Conservation (phyloP, 2,113 vertebrate genomes). For the Macquaria ambigua region DNA sequence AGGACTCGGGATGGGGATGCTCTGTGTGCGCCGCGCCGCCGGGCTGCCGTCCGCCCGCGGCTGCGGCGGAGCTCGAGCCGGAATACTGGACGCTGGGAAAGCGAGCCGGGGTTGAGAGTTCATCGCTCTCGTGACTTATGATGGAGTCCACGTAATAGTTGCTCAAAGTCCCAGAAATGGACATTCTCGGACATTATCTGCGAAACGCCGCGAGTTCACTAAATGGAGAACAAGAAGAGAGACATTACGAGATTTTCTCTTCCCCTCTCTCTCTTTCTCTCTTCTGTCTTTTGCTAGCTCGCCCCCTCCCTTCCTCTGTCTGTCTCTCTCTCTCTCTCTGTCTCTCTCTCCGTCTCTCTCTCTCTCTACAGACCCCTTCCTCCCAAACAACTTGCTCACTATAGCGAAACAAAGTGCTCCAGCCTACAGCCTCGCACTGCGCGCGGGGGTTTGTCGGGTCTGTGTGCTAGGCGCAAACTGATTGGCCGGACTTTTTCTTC, state of each 20-base stretch:
- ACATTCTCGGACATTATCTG: constrained; percentile 99
- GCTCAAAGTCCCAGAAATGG: constrained; percentile 99
- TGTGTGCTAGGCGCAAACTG: constrained; percentile 92
- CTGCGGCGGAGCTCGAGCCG: constrained; percentile 81
- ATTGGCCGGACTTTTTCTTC: constrained; percentile 98
- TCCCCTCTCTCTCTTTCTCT: constrained; percentile 48
- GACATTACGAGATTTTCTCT: constrained; percentile 85
- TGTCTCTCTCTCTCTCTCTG: constrained; percentile 18
- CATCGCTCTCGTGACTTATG: constrained; percentile 98
- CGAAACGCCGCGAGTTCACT: constrained; percentile 86
- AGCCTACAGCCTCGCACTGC: constrained; percentile 75
- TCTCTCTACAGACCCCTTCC: constrained; percentile 73
- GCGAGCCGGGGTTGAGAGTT: constrained; percentile 89
- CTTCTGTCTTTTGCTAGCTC: constrained; percentile 62
- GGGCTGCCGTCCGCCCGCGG: constrained; percentile 62
- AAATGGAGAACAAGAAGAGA: constrained; percentile 86
- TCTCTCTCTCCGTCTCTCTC: constrained; percentile 21
- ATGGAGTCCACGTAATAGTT: constrained; percentile 99
- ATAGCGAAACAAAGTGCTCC: constrained; percentile 90
- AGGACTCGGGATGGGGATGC: constrained; percentile 89
- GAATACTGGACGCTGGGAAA: constrained; percentile 92
- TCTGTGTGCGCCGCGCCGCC: constrained; percentile 84
- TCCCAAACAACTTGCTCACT: constrained; percentile 85
- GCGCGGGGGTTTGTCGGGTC: constrained; percentile 84
- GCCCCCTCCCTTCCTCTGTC: constrained; percentile 51